These are phyloP conservation scores for Lerista edwardsae DNA, from an alignment of 2,797 vertebrate species.

Conservation along the genomic window DNA sequence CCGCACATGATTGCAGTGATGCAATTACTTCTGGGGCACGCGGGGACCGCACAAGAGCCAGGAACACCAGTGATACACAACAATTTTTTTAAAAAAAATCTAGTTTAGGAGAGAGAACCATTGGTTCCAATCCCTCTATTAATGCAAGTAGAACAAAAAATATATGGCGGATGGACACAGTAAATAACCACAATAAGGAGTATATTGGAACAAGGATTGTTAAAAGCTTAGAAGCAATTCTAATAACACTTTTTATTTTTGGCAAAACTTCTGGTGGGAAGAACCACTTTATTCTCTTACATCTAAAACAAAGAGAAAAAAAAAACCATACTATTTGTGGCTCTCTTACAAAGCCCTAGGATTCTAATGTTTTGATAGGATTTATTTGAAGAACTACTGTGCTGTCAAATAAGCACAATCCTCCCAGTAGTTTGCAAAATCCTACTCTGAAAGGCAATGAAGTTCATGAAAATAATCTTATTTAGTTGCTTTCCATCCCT, in stretches of 20 bases:
- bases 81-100: too few relatives aligned
- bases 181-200: too few relatives aligned
- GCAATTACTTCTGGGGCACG: too few relatives aligned
- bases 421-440: neutral
- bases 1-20: too few relatives aligned
- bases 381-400: neutral
- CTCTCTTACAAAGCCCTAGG: neutral
- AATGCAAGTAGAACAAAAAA: too few relatives aligned
- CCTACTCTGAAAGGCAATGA: neutral
- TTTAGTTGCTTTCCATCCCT: neutral
- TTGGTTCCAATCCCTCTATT: too few relatives aligned
- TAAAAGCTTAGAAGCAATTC: neutral
- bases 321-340: neutral
- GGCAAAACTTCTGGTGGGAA: neutral
- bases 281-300: neutral
- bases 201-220: too few relatives aligned
- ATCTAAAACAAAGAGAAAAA: neutral
- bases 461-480: neutral
- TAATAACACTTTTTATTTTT: neutral
- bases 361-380: neutral
- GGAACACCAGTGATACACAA: too few relatives aligned
- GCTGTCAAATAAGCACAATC: neutral
- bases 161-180: too few relatives aligned
- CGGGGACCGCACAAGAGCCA: too few relatives aligned
- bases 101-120: too few relatives aligned